Evolutionary conservation across 2,797 vertebrate genomes (phyloP).

Genomic region (Leptatherina wallacei): DNA sequence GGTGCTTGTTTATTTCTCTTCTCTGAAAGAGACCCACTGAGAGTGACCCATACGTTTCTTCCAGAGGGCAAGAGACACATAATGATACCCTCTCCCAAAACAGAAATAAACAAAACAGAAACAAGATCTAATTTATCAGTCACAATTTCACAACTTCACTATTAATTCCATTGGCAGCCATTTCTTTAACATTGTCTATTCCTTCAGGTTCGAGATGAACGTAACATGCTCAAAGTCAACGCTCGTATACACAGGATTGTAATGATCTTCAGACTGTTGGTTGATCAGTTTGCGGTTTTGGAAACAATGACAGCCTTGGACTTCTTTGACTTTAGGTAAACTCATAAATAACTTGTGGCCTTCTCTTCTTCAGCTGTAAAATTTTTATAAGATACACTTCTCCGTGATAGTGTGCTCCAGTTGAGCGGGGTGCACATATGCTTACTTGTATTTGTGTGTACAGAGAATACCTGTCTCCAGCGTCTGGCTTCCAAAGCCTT

Average conservation of each 20-base stretch:
- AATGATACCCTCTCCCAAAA: too few relatives aligned
- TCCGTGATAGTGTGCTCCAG: constrained; percentile 2
- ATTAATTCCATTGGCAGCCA: not conserved
- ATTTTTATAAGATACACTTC: constrained; percentile 16
- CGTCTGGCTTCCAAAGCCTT: constrained; percentile 96
- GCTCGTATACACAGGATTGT: constrained; percentile 91
- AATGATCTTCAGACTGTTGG: constrained; percentile 90
- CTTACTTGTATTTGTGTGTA: constrained; percentile 15
- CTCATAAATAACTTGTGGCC: constrained; percentile 17
- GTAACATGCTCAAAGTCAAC: constrained; percentile 96
- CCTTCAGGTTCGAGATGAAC: constrained; percentile 90
- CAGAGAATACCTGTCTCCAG: constrained; percentile 91
- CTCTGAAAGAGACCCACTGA: too few relatives aligned
- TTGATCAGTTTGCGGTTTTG: constrained; percentile 93
- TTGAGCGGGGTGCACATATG: not conserved
- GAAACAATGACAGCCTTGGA: constrained; percentile 98
- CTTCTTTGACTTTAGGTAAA: constrained; percentile 96
- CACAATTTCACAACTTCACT: not conserved
- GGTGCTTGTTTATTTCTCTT: too few relatives aligned
- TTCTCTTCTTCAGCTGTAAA: constrained; percentile 26
- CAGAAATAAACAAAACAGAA: not conserved
- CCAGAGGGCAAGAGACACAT: too few relatives aligned
- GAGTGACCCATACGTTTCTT: too few relatives aligned
- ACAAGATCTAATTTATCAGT: not conserved
- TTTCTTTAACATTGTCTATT: not conserved